These are phyloP conservation scores for Laticauda colubrina DNA, from an alignment of 2,113 vertebrate genomes.

Conservation along the genomic window DNA sequence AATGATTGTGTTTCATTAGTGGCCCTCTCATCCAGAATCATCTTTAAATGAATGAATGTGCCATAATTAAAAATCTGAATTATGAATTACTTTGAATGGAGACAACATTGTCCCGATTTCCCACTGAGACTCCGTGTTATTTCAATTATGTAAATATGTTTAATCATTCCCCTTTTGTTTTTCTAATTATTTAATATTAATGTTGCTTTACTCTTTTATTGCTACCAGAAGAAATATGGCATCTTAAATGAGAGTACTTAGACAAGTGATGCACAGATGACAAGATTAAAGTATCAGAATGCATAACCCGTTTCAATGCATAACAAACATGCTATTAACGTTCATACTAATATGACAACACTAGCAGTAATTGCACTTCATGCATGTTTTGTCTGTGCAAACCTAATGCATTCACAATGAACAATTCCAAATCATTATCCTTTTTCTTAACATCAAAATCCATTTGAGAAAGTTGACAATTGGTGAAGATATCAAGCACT, in stretches of 20 bases:
- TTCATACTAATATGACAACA: slow-evolving; percentile 81
- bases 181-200: slow-evolving; percentile 99
- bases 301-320: slow-evolving; percentile 77
- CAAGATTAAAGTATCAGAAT: slow-evolving; percentile 84
- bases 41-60: slow-evolving; percentile 99
- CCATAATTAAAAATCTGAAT: slow-evolving; percentile 99
- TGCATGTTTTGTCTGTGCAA: slow-evolving; percentile 78
- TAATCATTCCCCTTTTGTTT: slow-evolving; percentile 86
- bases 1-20: slow-evolving; percentile 99
- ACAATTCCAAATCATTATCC: slow-evolving; percentile 74
- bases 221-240: slow-evolving; percentile 87
- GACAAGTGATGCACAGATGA: slow-evolving; percentile 85
- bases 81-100: slow-evolving; percentile 99
- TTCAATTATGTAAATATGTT: slow-evolving; percentile 95
- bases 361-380: slow-evolving; percentile 80
- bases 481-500: slow-evolving; percentile 56
- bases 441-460: slow-evolving; percentile 70
- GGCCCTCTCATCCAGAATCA: slow-evolving; percentile 98
- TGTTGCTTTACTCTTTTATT: slow-evolving; percentile 91
- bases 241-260: slow-evolving; percentile 92
- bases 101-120: slow-evolving; percentile 97
- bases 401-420: slow-evolving; percentile 78
- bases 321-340: slow-evolving; percentile 85
- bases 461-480: slow-evolving; percentile 68
- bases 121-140: slow-evolving; percentile 99